Evolutionary conservation across 2,888 invertebrate species (phyloP), one percentile per base, ranked within the genome.

Genomic region (Drosophila siamana): DNA sequence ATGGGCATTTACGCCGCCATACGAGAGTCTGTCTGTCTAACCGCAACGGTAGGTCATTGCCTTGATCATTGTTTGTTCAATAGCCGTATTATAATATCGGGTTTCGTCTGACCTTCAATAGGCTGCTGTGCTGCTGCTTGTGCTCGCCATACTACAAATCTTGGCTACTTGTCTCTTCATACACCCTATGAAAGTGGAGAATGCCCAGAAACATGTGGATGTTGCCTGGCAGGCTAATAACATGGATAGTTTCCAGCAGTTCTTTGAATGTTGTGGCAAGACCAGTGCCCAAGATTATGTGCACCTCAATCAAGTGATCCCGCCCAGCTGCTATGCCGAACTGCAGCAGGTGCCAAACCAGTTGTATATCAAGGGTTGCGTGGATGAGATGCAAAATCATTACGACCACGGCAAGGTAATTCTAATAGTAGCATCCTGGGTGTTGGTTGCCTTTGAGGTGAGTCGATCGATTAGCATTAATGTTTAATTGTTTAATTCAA

Each of bases 1-100:
- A 95, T 97, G 90, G 97, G 97, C 69, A 97, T 97, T 92, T 97
- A 96, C 90, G 98, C 97, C 26, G 97, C 97, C 2, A 94, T 96
- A 76, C 94, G 96, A 74, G 97, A 98, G 92, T 97, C 96, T 90
- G 95, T 97, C 90, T 96, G 96, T 93, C 96, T 97, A 95, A 94
- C 96, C 64, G 94, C 96, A 90, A 95, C 96, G 89, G 97, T 97
- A 93, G 94, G 94, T 78, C 40, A 6, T 44, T 64, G 40, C 38
- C 24, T 30, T 4, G 15, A 22, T 47, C n/a, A n/a, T 19, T 48
- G 40, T 38, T 6, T n/a, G 15, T 11, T 15, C 2, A 36, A 9
- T 5, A 44, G 8, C 9, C 40, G 11, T 50, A 36, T 38, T 56
- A 55, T 44, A 16, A 16, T 8, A 43, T 46, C 40, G 19, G n/a